Base-by-base conservation (phyloP, 1,140 invertebrate species). In the Euborellia annulipes region DNA sequence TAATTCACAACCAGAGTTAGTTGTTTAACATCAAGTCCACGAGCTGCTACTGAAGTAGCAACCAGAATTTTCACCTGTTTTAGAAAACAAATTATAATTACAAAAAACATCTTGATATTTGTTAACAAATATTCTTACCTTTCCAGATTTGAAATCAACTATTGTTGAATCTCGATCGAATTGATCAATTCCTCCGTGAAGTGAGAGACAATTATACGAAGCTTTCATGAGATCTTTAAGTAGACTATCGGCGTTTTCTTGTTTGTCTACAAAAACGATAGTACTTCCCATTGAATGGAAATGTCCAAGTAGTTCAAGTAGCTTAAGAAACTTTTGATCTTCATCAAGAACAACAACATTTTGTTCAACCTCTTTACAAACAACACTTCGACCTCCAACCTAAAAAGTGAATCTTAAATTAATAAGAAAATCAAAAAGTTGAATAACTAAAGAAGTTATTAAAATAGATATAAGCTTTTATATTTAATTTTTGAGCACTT, bases 111-210 rank as follows among this genome's bases (percentile, higher is more conserved):
- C n/a, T n/a, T n/a, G n/a, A n/a, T n/a, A n/a, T n/a, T n/a, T 21
- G 51, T 59, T 54, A 52, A 78, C 73, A 56, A 81, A 53, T 13
- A 81, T 58, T 54, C 70, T 76, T 7, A 77, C 60, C 60, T 89
- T 83, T 32, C 93, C 94, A 22, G 77, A 78, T 68, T 99, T 99
- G 62, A 99, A 99, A 63, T 98, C 94, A 19, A 88, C 73, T 51
- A 99, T 98, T 1, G 90, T 97, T 1, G 89, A 94, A 66, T 98
- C 95, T 52, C 96, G 72, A 68, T 99, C 95, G 63, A 93, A 96
- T 65, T 99, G 96, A 69, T 99, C 96, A 55, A 99, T 97, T 55
- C 92, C 96, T 39, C 96, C 96, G 61, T 99, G 96, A 17, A 99
- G 71, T 20, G 93, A 90, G 76, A 97, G 82, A 60, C 93, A 98